Percentiles rank a stretch among this genome's conserved stretches.
phyloP scores from a whole-genome alignment of 2,797 vertebrate species.

The Neoniphon sammara region DNA sequence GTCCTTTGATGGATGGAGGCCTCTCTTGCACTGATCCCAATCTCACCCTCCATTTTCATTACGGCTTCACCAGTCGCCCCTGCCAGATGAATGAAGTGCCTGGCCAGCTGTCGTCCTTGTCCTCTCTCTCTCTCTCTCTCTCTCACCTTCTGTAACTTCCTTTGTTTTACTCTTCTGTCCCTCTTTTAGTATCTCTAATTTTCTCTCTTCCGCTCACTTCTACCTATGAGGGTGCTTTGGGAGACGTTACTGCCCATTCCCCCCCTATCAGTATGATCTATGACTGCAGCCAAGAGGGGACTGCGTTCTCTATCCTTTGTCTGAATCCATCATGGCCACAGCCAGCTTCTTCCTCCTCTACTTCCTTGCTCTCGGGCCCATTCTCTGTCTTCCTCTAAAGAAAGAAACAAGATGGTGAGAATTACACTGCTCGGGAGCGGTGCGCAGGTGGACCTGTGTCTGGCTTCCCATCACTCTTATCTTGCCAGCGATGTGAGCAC shows the following conservation, averaged over 20 bases:
- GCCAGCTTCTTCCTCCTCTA: constrained; percentile 26
- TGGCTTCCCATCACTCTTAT: constrained; percentile 1
- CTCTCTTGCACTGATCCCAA: constrained; percentile 72
- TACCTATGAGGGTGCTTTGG: constrained; percentile 60
- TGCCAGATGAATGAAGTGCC: constrained; percentile 76
- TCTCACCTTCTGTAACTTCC: constrained; percentile 49
- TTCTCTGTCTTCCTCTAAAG: constrained; percentile 30
- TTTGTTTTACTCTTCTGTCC: constrained; percentile 39
- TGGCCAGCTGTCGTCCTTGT: constrained; percentile 76
- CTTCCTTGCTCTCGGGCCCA: constrained; percentile 26
- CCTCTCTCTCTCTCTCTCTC: constrained; percentile 49
- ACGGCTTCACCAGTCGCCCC: constrained; percentile 69
- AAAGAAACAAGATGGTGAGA: neutral
- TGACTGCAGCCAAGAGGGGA: constrained; percentile 51
- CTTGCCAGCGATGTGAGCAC: constrained; percentile 57
- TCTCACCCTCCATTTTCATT: constrained; percentile 81
- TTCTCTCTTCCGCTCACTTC: constrained; percentile 37
- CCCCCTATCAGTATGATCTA: constrained; percentile 74
- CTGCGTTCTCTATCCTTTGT: constrained; percentile 53
- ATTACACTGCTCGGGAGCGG: constrained; percentile 16
- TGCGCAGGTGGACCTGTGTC: constrained; percentile 31
- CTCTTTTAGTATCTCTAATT: constrained; percentile 7
- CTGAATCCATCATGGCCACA: constrained; percentile 65
- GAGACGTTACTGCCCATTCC: constrained; percentile 58
- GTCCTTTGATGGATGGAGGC: constrained; percentile 81